phyloP scores from a whole-genome alignment of 2,113 vertebrate genomes.

The Misgurnus anguillicaudatus region DNA sequence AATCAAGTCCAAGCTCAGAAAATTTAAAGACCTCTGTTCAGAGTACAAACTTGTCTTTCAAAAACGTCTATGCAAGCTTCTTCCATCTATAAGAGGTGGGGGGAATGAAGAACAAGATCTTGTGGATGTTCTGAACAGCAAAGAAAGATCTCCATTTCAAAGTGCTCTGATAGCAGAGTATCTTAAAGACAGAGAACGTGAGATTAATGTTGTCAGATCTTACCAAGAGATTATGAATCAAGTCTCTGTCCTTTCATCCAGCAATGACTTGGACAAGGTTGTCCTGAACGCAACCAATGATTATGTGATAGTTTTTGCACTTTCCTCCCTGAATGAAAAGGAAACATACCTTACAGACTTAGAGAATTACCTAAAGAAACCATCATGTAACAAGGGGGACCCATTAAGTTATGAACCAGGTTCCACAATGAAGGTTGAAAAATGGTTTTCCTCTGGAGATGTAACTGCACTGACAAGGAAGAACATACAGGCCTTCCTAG shows the following conservation, averaged over 20 bases:
- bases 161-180: slow-evolving; percentile 14
- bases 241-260: slow-evolving; percentile 14
- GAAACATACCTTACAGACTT: slow-evolving; percentile 19
- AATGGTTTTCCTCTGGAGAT: slow-evolving; percentile 42
- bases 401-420: slow-evolving; percentile 3
- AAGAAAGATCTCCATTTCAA: slow-evolving; percentile 49
- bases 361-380: slow-evolving; percentile 41
- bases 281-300: slow-evolving; percentile 37
- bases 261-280: slow-evolving; percentile 46
- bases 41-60: slow-evolving; percentile 51
- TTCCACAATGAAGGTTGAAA: neutral
- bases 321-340: slow-evolving; percentile 36
- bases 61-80: slow-evolving; percentile 41
- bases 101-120: slow-evolving; percentile 46
- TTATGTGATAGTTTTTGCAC: slow-evolving; percentile 42
- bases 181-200: slow-evolving; percentile 43
- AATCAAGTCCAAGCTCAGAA: slow-evolving; percentile 40
- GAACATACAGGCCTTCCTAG: slow-evolving; percentile 45
- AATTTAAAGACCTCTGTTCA: slow-evolving; percentile 46
- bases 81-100: slow-evolving; percentile 50
- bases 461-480: slow-evolving; percentile 18
- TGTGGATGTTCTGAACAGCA: slow-evolving; percentile 31
- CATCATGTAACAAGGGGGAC: neutral
- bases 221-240: slow-evolving; percentile 48
- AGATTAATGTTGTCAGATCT: slow-evolving; percentile 49